Base-by-base conservation (phyloP, 2,888 invertebrate species). In the Smittia aterrima region DNA sequence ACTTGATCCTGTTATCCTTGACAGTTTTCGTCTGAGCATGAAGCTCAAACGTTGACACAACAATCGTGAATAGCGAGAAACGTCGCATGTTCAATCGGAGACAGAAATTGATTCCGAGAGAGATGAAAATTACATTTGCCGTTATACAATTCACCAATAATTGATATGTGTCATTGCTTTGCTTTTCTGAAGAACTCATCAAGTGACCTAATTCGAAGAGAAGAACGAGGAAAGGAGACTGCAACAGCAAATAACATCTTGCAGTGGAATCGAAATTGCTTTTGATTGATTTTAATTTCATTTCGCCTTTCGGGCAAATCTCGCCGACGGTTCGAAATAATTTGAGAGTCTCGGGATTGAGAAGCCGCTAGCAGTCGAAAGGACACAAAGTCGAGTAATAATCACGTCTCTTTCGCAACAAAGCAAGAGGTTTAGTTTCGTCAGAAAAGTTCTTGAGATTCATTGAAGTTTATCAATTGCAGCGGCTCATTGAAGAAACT, bases 141-240 rank as follows among this genome's bases (percentile, higher is more conserved):
- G 72, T 72, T 72, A 72, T 72, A 22, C 38, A 72, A 62, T 72
- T 72, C 32, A 71, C 47, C 11, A 62, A 72, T 72, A 62, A 72
- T 72, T 71, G 71, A 62, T 62, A 40, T 72, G 72, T 72, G 72
- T 62, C 72, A 72, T 58, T 72, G 58, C 24, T 11, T 16, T 27
- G 20, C 25, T 58, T 72, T 72, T 72, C 72, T 40, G 22, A 27
- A 72, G 72, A 72, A 72, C 27, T 72, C 72, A 72, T 62, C 58
- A 72, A 62, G 38, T 62, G 62, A 72, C 72, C 58, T 24, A 25
- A 72, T 54, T 53, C 20, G 27, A 72, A 62, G 6, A 9, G 40
- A 32, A 18, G 58, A 40, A 40, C 66, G 25, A 13, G 4, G 54
- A 54, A 22, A 20, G 47, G 24, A 20, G 27, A 53, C 11, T 13